Evolutionary conservation across 2,113 vertebrate genomes (phyloP), one percentile per base, ranked within the genome.

Genomic region (Nyctereutes procyonoides): DNA sequence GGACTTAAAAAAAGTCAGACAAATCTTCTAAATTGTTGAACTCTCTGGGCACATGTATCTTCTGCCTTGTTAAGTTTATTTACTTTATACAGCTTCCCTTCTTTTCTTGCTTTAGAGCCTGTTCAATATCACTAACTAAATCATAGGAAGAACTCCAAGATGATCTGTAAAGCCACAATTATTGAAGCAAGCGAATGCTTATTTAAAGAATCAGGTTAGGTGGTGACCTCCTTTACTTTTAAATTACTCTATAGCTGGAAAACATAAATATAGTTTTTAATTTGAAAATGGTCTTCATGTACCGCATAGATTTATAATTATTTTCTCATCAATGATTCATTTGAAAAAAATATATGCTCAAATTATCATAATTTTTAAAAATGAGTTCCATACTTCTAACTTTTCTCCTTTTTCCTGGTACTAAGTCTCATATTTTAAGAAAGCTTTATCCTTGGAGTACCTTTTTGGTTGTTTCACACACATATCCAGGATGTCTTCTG

Each of bases 21-120:
- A 79, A 96, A 95, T 90, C 96, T 86, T 95, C 89, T 92, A 96
- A 97, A 87, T 96, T 92, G 58, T 96, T 96, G 63, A 96, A 84
- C 76, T 97, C 86, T 86, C 83, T 89, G 62, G 53, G 51, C 53
- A 69, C 63, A 65, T 81, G 90, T 96, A 95, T 92, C 93, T 95
- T 96, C 93, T 95, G 85, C 73, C 71, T 56, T 82, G 65, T 79
- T 96, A 96, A 76, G 89, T 97, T 95, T 97, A 96, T 97, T 97
- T 97, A 94, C 94, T 95, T 97, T 96, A 80, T 93, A 73, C 6
- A 84, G 53, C 96, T 96, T 88, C 93, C 79, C 73, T 87, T 96
- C 90, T 97, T 95, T 90, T 92, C 93, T 84, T 84, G 51, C 62
- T 67, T 86, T 62, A 71, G 67, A 94, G 88, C 38, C 96, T 98